Evolutionary conservation across 2,888 invertebrate species (phyloP).

Genomic region (Rhyacophila evoluta): DNA sequence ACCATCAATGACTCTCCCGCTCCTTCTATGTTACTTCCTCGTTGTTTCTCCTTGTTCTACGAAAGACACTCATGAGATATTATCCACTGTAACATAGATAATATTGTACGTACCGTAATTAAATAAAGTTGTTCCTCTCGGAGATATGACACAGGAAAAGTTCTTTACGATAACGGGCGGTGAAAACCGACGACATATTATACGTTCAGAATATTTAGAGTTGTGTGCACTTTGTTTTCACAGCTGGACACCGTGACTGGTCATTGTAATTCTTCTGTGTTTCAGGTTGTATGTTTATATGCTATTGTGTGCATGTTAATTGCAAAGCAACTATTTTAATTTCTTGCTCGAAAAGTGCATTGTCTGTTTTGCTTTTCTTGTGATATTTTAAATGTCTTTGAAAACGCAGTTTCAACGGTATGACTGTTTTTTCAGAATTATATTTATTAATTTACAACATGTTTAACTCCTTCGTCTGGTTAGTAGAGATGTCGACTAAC

Average conservation of each 20-base stretch:
- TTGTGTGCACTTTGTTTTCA: not conserved
- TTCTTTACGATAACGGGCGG: not conserved
- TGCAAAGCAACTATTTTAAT: not conserved
- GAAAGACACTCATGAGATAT: not conserved
- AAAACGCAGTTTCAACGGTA: too few species aligned
- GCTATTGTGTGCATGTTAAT: not conserved
- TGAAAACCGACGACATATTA: not conserved
- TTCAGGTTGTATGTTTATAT: not conserved
- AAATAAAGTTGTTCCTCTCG: not conserved
- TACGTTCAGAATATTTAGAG: too few species aligned
- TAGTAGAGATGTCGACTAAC: too few species aligned
- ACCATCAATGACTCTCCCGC: not conserved
- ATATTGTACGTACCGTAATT: not conserved
- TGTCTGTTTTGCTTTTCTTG: not conserved
- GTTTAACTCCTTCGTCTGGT: too few species aligned
- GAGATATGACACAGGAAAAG: not conserved
- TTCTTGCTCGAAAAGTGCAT: not conserved
- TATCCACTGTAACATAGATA: not conserved
- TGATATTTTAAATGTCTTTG: not conserved
- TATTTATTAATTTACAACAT: too few species aligned
- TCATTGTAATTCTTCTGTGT: not conserved
- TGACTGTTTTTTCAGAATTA: too few species aligned
- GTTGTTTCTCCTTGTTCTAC: not conserved
- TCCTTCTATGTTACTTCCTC: not conserved
- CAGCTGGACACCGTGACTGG: constrained; percentile 11